These are phyloP conservation scores for Myripristis jacobus DNA, from an alignment of 2,797 vertebrate species.

Conservation along the genomic window DNA sequence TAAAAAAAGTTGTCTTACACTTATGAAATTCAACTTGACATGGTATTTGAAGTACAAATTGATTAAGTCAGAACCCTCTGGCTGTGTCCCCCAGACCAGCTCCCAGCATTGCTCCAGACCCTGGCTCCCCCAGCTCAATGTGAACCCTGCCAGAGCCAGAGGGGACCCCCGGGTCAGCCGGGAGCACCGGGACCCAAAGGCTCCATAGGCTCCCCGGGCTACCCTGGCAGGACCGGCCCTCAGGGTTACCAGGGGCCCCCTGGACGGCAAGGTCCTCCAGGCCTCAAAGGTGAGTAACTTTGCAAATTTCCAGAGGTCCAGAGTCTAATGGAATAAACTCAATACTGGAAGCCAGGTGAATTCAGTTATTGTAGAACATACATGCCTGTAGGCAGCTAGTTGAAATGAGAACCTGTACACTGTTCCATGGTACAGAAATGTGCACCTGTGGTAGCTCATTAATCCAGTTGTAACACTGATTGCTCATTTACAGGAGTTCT, in stretches of 20 bases:
- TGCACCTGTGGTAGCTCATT: too few relatives aligned
- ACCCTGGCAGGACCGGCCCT: constrained; percentile 80
- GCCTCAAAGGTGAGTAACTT: constrained; percentile 80
- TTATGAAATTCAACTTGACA: not conserved
- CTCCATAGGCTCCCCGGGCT: constrained; percentile 78
- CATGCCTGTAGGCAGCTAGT: not conserved
- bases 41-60: not conserved
- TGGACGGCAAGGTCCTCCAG: constrained; percentile 79
- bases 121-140: constrained; percentile 70
- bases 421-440: too few relatives aligned
- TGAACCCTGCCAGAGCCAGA: constrained; percentile 77
- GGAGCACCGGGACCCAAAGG: constrained; percentile 82
- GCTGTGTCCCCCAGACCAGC: constrained; percentile 75
- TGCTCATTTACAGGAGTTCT: too few relatives aligned
- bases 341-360: not conserved
- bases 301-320: not conserved
- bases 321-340: not conserved
- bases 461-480: too few relatives aligned
- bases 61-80: constrained; percentile 15
- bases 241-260: constrained; percentile 82
- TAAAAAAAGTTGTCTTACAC: too few relatives aligned
- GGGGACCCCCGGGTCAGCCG: constrained; percentile 79
- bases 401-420: too few relatives aligned
- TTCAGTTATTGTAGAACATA: too few relatives aligned
- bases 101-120: constrained; percentile 80